Percentiles rank a stretch among this genome's conserved stretches.
Conservation (phyloP, 2,113 vertebrate genomes). For the Mesitornis unicolor region DNA sequence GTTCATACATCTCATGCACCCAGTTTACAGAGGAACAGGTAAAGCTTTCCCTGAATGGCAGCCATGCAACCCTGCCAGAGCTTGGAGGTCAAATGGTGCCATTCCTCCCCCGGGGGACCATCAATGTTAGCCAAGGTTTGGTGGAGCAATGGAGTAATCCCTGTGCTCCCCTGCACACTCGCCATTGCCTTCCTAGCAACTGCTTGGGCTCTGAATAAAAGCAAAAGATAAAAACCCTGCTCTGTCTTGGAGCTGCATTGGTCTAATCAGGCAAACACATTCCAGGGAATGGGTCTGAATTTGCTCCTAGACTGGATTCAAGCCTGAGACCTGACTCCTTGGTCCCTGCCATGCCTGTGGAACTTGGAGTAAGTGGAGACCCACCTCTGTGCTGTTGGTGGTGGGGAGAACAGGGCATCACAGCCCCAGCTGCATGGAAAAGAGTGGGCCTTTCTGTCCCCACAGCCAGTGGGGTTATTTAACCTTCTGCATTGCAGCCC, state of each 20-base stretch:
- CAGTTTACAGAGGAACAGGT: neutral
- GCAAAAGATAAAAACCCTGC: neutral
- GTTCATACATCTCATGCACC: neutral
- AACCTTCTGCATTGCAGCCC: neutral
- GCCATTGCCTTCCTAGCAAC: fast-evolving
- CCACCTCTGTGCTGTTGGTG: fast-evolving
- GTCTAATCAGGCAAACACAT: neutral
- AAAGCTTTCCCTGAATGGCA: neutral
- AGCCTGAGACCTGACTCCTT: neutral
- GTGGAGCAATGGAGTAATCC: fast-evolving
- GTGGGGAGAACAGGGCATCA: neutral
- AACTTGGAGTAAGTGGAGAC: neutral
- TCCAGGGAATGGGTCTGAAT: neutral
- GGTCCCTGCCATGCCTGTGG: fast-evolving
- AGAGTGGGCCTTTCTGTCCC: neutral
- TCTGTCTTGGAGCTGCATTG: neutral
- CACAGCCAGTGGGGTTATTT: neutral
- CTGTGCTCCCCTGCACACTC: neutral
- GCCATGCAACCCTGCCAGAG: neutral
- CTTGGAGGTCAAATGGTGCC: neutral
- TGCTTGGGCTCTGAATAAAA: neutral
- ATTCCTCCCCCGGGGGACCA: neutral
- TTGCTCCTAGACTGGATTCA: neutral
- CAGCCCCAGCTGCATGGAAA: neutral
- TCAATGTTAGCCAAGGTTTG: fast-evolving